Evolutionary conservation across 2,797 vertebrate genomes (phyloP).

Genomic region (Aplochiton taeniatus): DNA sequence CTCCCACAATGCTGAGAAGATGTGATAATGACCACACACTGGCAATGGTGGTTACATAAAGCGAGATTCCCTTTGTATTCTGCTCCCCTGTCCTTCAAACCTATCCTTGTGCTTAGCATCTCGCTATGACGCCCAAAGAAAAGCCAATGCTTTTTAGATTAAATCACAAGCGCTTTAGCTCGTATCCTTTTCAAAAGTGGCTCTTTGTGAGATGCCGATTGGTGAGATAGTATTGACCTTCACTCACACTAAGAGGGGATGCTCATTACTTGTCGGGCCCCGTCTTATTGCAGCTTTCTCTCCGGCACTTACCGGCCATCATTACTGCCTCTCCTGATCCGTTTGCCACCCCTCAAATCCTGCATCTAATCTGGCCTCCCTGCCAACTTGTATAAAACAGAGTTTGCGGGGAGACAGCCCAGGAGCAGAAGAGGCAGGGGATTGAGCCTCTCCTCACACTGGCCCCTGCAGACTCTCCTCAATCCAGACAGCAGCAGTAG

Average conservation of each 20-base stretch:
- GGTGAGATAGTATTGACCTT: conserved; percentile 53
- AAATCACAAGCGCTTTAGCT: conserved; percentile 47
- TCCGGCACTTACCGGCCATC: conserved; percentile 24
- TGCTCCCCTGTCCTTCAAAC: conserved; percentile 41
- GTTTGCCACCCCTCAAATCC: neutral
- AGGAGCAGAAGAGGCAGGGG: conserved; percentile 39
- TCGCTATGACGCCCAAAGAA: conserved; percentile 49
- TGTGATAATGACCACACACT: conserved; percentile 44
- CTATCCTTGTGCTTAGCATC: conserved; percentile 37
- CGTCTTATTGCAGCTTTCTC: conserved; percentile 35
- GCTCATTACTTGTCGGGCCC: conserved; percentile 30
- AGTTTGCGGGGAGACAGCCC: conserved; percentile 19
- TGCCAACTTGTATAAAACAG: neutral
- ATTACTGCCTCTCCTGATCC: neutral
- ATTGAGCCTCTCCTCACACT: conserved; percentile 17
- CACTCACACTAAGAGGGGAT: conserved; percentile 37
- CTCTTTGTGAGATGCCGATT: conserved; percentile 9
- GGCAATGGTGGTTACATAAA: conserved; percentile 31
- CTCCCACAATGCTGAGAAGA: conserved; percentile 40
- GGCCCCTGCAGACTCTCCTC: neutral
- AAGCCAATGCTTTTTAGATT: conserved; percentile 49
- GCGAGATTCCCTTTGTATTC: conserved; percentile 46
- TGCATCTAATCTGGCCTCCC: conserved; percentile 1
- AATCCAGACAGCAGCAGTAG: conserved; percentile 19
- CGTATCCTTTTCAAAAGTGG: conserved; percentile 22